A percentile compares a stretch with the other conserved stretches of the same genome.
phyloP scores from a whole-genome alignment of 2,797 vertebrate genomes.

The Microctenopoma steveboyesi region DNA sequence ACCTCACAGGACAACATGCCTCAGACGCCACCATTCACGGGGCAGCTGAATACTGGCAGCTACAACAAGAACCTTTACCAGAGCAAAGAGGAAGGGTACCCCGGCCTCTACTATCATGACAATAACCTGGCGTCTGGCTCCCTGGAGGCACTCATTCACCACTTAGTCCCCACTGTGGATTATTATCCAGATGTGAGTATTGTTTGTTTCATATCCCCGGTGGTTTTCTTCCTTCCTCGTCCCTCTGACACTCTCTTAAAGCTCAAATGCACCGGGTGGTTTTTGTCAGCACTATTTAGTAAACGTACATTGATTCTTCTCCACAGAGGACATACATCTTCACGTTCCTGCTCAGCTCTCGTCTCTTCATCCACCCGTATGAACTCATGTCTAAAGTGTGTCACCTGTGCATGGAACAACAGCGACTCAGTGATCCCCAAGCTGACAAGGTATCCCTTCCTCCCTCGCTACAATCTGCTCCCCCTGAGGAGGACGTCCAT shows the following conservation, averaged over 20 bases:
- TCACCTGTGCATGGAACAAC: conserved; percentile 89
- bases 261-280: neutral
- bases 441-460: conserved; percentile 85
- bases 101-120: conserved; percentile 90
- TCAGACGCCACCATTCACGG: conserved; percentile 90
- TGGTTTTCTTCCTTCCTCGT: conserved; percentile 6
- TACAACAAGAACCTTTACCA: conserved; percentile 91
- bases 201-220: neutral
- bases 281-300: neutral
- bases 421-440: conserved; percentile 86
- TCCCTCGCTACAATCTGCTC: neutral
- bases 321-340: conserved; percentile 94
- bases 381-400: conserved; percentile 94
- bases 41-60: conserved; percentile 87
- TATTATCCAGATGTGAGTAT: conserved; percentile 94
- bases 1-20: conserved; percentile 90
- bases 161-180: conserved; percentile 91
- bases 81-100: conserved; percentile 85
- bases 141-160: conserved; percentile 94
- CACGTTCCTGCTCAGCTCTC: conserved; percentile 95
- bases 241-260: neutral
- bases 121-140: conserved; percentile 93
- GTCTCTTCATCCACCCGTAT: conserved; percentile 91
- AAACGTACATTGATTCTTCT: neutral
- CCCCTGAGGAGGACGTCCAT: too few relatives aligned